These are phyloP conservation scores for Psammodynastes pulverulentus DNA, from an alignment of 2,113 vertebrate species.

Conservation along the genomic window DNA sequence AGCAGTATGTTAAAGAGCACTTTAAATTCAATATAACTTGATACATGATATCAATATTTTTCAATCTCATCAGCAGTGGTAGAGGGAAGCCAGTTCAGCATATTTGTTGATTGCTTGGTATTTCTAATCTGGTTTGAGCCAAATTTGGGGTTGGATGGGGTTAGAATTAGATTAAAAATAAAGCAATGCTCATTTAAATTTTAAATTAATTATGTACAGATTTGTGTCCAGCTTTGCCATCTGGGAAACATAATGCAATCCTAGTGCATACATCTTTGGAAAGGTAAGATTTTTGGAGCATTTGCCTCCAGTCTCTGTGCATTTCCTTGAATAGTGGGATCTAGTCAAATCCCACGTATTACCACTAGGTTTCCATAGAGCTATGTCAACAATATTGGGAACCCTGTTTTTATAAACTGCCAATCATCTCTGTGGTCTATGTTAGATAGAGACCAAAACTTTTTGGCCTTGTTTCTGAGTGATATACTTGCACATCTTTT, in stretches of 20 bases:
- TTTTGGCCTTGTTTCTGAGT: not conserved
- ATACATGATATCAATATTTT: not conserved
- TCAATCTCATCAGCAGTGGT: constrained; percentile 16
- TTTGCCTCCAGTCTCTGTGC: not conserved
- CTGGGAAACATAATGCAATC: not conserved
- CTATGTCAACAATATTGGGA: not conserved
- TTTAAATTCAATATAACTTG: constrained; percentile 48
- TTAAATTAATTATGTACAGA: not conserved
- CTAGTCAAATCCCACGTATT: not conserved
- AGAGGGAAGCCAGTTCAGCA: constrained; percentile 46
- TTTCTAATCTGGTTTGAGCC: constrained; percentile 36
- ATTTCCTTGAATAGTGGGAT: not conserved
- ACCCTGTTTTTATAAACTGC: not conserved
- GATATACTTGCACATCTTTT: not conserved
- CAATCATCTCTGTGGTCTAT: not conserved
- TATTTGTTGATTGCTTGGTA: not conserved
- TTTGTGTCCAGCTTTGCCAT: not conserved
- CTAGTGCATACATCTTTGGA: not conserved
- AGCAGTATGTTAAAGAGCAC: constrained; percentile 46
- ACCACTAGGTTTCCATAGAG: not conserved
- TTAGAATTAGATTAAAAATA: not conserved
- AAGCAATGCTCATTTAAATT: not conserved
- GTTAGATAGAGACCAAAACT: not conserved
- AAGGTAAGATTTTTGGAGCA: not conserved
- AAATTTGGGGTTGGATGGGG: not conserved